Percentiles rank a stretch among this genome's conserved stretches.
Conservation (phyloP, 2,113 vertebrate species). For the Tachuris rubrigastra region DNA sequence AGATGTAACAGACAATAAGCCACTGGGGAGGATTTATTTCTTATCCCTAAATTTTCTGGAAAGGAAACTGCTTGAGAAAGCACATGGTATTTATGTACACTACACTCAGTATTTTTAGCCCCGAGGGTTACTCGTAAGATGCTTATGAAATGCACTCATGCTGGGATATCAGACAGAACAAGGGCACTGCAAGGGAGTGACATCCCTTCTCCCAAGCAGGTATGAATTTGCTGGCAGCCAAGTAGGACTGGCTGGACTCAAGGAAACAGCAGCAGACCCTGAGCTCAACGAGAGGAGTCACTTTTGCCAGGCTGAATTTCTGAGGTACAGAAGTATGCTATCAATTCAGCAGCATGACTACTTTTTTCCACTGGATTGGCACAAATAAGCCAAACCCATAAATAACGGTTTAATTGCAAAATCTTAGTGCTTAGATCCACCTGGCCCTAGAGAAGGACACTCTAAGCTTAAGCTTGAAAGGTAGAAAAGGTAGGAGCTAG, state of each 20-base stretch:
- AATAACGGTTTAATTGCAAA: background rate
- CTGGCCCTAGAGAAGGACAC: background rate
- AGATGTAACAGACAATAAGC: constrained; percentile 11
- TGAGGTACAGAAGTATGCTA: background rate
- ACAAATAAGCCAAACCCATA: background rate
- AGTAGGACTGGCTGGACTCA: background rate
- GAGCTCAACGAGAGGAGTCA: background rate
- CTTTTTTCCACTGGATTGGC: background rate
- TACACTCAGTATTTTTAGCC: background rate
- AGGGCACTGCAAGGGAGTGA: background rate
- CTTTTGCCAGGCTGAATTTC: background rate
- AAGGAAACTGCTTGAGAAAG: background rate
- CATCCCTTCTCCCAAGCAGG: background rate
- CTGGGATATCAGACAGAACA: background rate
- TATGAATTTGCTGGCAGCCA: background rate
- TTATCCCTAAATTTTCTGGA: constrained; percentile 6
- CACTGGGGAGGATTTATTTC: constrained; percentile 7
- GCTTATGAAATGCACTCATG: background rate
- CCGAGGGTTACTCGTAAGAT: background rate
- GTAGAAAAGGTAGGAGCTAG: background rate
- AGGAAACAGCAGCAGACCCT: background rate
- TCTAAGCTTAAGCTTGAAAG: background rate
- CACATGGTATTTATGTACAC: background rate
- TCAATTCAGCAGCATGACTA: background rate
- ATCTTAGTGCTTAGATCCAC: background rate